These are phyloP conservation scores for Heloderma charlesbogerti DNA, from an alignment of 2,113 vertebrate species.

Conservation along the genomic window DNA sequence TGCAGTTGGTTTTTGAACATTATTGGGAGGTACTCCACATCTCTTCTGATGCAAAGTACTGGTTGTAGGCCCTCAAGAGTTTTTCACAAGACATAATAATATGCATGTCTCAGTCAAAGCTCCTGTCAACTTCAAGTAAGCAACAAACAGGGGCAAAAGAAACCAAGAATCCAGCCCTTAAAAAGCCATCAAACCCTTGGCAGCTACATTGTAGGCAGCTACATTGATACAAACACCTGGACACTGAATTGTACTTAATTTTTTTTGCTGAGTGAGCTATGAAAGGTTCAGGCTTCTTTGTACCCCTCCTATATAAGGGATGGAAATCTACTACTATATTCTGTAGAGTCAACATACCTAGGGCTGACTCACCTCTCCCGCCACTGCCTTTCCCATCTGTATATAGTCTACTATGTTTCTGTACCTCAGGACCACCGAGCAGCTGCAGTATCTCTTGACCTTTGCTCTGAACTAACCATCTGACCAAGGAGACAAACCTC, in stretches of 20 bases:
- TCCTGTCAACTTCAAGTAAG: neutral
- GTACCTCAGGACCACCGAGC: neutral
- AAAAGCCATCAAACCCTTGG: neutral
- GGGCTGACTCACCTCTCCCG: too few species aligned
- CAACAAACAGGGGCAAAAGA: neutral
- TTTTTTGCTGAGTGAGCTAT: neutral
- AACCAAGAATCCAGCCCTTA: neutral
- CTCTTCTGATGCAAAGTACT: neutral
- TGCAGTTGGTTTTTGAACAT: neutral
- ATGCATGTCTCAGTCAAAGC: neutral
- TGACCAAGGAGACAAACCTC: neutral
- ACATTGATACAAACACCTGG: neutral
- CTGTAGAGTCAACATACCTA: neutral
- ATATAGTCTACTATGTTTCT: neutral
- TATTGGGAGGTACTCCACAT: neutral
- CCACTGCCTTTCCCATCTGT: neutral
- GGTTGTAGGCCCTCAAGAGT: neutral
- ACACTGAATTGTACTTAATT: neutral
- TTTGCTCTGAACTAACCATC: neutral
- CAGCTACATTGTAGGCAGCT: neutral
- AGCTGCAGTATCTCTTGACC: neutral
- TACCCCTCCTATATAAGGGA: neutral
- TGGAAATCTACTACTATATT: neutral
- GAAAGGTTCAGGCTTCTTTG: neutral
- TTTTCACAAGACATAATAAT: neutral